Base-by-base conservation (phyloP, 2,888 invertebrate species). In the Acleris cristana region DNA sequence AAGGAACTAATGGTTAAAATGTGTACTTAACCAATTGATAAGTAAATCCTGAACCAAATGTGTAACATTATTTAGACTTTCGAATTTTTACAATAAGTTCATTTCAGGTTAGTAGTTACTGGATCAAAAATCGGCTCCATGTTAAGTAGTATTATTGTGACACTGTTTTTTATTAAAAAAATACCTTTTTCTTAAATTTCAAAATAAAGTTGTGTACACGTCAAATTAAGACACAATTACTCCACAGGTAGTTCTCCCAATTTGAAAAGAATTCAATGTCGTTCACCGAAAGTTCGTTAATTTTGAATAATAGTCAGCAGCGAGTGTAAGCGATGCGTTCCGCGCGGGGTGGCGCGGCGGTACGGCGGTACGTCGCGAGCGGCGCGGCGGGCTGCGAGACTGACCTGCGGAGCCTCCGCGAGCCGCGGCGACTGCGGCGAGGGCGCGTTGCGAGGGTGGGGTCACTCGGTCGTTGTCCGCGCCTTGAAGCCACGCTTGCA, bases 381-480 rank as follows among this genome's bases (percentile, higher is more conserved):
- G 67, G 53, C 64, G 65, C 56, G 54, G n/a, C 55, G 60, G 45
- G 64, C 48, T 52, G 61, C 58, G 52, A 61, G 64, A 66, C 58
- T 69, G 69, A 57, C 69, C 64, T 59, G 68, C 58, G 65, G 51
- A 57, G 70, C 69, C 62, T 69, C 53, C 48, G 64, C 53, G 45
- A 67, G 65, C 53, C 34, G 72, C 59, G 34, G 34, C 34, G 34
- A 66, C n/a, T n/a, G n/a, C n/a, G n/a, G 74, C 66, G 66, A 71
- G 70, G 69, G 51, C 69, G 71, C 65, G 62, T 34, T 40, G 67
- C 63, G 67, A 67, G 62, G 44, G 70, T 71, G 71, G 58, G 68
- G 70, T 69, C 71, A 71, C 73, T 14, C 74, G 72, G 61, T 72
- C 72, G 60, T 64, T 73, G 73, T 70, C 72, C 72, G 70, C 72